Conservation (phyloP, 2,113 vertebrate species). For the Paralichthys olivaceus region DNA sequence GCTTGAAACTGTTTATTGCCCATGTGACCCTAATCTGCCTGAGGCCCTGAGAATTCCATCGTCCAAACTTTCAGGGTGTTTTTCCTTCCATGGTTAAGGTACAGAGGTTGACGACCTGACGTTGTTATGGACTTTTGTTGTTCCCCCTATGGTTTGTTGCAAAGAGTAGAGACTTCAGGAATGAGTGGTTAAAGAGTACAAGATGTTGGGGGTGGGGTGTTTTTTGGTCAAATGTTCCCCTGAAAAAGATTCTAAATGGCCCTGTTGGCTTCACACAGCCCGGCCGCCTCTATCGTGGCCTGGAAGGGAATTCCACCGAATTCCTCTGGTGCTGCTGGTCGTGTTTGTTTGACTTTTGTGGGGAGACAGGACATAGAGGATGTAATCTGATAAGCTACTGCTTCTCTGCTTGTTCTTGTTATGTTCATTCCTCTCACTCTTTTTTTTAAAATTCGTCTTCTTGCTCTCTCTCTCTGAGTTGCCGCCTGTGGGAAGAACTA, state of each 20-base stretch:
- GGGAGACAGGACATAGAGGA: slow-evolving; percentile 50
- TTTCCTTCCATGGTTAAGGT: slow-evolving; percentile 28
- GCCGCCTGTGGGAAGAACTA: slow-evolving; percentile 28
- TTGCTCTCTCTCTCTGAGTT: slow-evolving; percentile 6
- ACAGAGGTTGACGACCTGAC: slow-evolving; percentile 50
- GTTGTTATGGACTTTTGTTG: slow-evolving; percentile 35
- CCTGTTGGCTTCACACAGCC: slow-evolving; percentile 31
- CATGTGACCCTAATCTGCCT: slow-evolving; percentile 30
- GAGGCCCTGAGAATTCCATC: slow-evolving; percentile 41
- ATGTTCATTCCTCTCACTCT: slow-evolving; percentile 1
- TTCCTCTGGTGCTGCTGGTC: slow-evolving; percentile 59
- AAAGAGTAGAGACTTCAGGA: slow-evolving; percentile 22
- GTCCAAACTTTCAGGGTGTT: slow-evolving; percentile 20
- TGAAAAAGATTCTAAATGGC: slow-evolving; percentile 21
- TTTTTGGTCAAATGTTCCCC: slow-evolving; percentile 36
- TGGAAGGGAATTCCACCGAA: slow-evolving; percentile 61
- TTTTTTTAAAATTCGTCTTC: not conserved
- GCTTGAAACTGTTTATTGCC: slow-evolving; percentile 33
- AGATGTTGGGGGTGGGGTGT: slow-evolving; percentile 23
- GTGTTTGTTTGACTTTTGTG: slow-evolving; percentile 75
- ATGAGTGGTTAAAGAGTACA: slow-evolving; percentile 45
- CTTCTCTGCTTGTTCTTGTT: slow-evolving; percentile 14
- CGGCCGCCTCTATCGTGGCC: slow-evolving; percentile 39
- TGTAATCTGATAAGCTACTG: slow-evolving; percentile 61
- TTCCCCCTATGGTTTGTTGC: slow-evolving; percentile 24